Evolutionary conservation across 1,140 invertebrate genomes (phyloP).

Genomic region (Scaptomyza pallida): DNA sequence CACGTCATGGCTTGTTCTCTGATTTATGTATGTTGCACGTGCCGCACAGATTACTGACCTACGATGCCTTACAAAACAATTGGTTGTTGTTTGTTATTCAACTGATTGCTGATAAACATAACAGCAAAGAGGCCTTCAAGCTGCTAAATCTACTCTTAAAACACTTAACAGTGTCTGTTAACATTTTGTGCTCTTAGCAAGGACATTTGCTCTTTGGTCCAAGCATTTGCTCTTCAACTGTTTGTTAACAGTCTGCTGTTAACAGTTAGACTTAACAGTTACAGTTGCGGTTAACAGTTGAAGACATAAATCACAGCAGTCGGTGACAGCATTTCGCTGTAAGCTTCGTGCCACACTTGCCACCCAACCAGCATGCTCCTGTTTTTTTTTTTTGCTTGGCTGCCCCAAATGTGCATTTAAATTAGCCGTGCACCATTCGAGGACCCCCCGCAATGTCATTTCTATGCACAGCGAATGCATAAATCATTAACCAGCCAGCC

Average conservation of each 20-base stretch:
- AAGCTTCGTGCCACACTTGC: background rate
- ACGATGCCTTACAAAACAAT: conserved; percentile 1
- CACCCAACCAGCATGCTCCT: background rate
- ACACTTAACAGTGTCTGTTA: conserved; percentile 22
- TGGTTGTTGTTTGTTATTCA: conserved; percentile 6
- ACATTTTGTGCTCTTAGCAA: conserved; percentile 30
- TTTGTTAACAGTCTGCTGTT: background rate
- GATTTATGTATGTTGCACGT: conserved; percentile 41
- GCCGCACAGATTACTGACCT: conserved; percentile 24
- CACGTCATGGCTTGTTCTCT: background rate
- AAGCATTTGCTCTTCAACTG: conserved; percentile 6
- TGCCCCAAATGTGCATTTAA: conserved; percentile 81
- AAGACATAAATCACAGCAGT: conserved; percentile 49
- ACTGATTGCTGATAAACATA: no score
- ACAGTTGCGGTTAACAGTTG: conserved; percentile 15
- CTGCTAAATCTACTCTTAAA: conserved; percentile 34
- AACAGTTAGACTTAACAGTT: conserved; percentile 1
- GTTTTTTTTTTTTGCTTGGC: background rate
- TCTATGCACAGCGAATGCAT: conserved; percentile 78
- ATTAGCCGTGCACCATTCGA: conserved; percentile 54
- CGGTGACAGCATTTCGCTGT: conserved; percentile 42
- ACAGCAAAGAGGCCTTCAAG: conserved; percentile 16
- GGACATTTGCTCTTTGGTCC: conserved; percentile 54
- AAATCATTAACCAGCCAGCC: conserved; percentile 71
- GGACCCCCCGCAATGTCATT: conserved; percentile 57